Percentiles rank a stretch among this genome's conserved stretches.
These are phyloP conservation scores for Drosophila ogumai DNA, from an alignment of 1,140 invertebrate species.

Conservation along the genomic window DNA sequence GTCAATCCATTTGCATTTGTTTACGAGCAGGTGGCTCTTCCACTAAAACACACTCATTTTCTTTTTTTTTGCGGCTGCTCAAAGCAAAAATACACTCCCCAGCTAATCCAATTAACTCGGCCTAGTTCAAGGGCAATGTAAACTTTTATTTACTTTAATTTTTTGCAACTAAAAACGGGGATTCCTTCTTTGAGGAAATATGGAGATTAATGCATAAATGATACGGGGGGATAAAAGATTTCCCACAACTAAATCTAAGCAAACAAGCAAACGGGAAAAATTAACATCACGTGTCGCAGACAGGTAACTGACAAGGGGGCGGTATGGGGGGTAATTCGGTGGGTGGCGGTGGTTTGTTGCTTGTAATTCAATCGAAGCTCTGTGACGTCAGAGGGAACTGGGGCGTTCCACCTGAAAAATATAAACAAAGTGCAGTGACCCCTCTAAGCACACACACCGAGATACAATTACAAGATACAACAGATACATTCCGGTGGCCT, in stretches of 20 bases:
- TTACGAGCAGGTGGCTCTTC: constrained; percentile 27
- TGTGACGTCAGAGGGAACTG: constrained; percentile 55
- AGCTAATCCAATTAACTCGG: constrained; percentile 19
- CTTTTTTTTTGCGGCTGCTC: constrained; percentile 2
- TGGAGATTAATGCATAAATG: constrained; percentile 3
- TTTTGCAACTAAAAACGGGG: constrained; percentile 17
- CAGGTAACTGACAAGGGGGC: constrained; percentile 44
- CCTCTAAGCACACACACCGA: constrained; percentile 18
- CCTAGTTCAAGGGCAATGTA: constrained; percentile 26
- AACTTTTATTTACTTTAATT: not conserved
- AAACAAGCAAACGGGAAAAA: constrained; percentile 27
- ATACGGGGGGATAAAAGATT: constrained; percentile 10
- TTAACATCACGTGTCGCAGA: constrained; percentile 58
- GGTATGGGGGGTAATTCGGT: constrained; percentile 2
- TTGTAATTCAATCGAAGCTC: constrained; percentile 40
- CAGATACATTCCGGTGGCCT: constrained; percentile 40
- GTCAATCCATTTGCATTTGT: constrained; percentile 41
- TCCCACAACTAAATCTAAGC: constrained; percentile 14
- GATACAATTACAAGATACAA: constrained; percentile 27
- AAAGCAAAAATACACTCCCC: constrained; percentile 9
- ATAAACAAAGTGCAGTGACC: constrained; percentile 60
- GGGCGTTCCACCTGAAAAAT: constrained; percentile 35
- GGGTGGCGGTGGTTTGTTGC: constrained; percentile 4
- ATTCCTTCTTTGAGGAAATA: constrained; percentile 11
- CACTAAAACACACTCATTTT: constrained; percentile 2